phyloP scores from a whole-genome alignment of 2,888 invertebrate species.

The Plusia festucae region DNA sequence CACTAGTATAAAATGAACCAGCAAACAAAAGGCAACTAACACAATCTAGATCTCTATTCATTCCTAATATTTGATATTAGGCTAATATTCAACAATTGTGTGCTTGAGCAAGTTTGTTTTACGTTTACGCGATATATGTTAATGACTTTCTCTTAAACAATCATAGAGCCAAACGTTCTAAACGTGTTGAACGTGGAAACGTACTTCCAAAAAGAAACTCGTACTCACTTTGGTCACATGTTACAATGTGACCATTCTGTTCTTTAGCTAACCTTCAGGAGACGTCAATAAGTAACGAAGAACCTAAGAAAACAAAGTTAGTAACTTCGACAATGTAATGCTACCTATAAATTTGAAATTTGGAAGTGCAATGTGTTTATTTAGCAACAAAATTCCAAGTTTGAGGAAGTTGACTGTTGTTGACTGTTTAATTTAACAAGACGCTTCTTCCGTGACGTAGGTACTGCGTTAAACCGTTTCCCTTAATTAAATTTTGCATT shows the following conservation, averaged over 20 bases:
- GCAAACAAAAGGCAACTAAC: too few species aligned
- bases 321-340: constrained; percentile 15
- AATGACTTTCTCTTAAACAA: too few species aligned
- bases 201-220: too few species aligned
- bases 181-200: too few species aligned
- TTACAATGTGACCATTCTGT: constrained; percentile 25
- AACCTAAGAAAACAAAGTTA: constrained; percentile 20
- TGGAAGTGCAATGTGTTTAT: constrained; percentile 12
- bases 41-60: too few species aligned
- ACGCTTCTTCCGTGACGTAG: not conserved
- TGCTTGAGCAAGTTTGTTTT: too few species aligned
- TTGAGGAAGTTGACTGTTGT: not conserved
- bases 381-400: constrained; percentile 19
- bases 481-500: not conserved
- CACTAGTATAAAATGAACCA: too few species aligned
- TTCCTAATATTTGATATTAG: too few species aligned
- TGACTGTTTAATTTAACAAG: not conserved
- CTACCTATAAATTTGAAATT: constrained; percentile 23
- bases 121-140: too few species aligned
- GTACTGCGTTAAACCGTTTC: not conserved
- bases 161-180: too few species aligned
- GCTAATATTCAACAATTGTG: too few species aligned
- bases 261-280: constrained; percentile 5
- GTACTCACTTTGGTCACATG: constrained; percentile 37
- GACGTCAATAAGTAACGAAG: constrained; percentile 26